Evolutionary conservation across 2,797 vertebrate genomes (phyloP), one percentile per base, ranked within the genome.

Genomic region (Gymnocypris eckloni): DNA sequence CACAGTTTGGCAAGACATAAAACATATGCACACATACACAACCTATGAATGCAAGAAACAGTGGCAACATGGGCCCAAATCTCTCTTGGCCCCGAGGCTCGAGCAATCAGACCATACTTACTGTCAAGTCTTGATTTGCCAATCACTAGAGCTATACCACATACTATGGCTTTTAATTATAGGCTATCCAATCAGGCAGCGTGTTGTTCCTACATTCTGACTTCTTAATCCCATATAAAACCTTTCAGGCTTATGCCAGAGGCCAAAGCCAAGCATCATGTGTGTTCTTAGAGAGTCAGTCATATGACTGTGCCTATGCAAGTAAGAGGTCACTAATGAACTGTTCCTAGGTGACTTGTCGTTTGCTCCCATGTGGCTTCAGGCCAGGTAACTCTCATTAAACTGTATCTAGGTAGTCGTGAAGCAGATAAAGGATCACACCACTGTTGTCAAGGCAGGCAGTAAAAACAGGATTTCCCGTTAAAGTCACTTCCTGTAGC

Each of bases 341-440:
- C 82, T 82, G 93, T 93, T 93, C 93, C 92, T 86, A 91, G 87
- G 92, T 70, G 59, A 90, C 88, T 88, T 64, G 48, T 15, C 20
- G 41, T 1, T 87, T 48, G 77, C 86, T 81, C 78, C 89, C 81
- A 89, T 85, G 80, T 78, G 77, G 71, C 43, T 43, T 87, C 66
- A 79, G 83, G 81, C 85, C 28, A 76, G 70, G 81, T 75, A 79
- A 78, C 59, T 39, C n/a, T 88, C 83, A 87, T 92, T 93, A 92
- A 93, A 88, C 91, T 87, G 91, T 91, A 92, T 91, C 92, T 91
- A 79, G 80, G 88, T 83, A 82, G 90, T 89, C 88, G 87, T 89
- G 48, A 77, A 64, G 83, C 84, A 87, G 84, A 81, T 86, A 61
- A 86, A 87, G 54, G 70, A 88, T 87, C 16, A 2, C 28, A 41